Percentiles rank a stretch among this genome's conserved stretches.
Evolutionary conservation across 2,113 vertebrate genomes (phyloP).

Genomic region (Larimichthys polyactis): DNA sequence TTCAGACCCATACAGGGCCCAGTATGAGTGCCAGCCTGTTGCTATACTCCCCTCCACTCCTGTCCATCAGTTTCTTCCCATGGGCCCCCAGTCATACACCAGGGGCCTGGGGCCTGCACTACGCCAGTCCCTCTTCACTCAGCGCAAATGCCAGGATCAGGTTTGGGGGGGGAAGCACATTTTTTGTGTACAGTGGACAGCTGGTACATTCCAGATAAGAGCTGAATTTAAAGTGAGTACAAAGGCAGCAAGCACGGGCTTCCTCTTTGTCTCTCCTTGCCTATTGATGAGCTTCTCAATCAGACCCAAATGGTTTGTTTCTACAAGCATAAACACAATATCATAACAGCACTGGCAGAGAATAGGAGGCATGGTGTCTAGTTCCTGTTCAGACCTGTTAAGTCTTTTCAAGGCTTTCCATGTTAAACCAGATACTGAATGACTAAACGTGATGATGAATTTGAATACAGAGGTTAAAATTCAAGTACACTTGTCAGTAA

Average conservation of each 20-base stretch:
- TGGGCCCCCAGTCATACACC: slow-evolving; percentile 60
- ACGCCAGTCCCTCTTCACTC: slow-evolving; percentile 64
- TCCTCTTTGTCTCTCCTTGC: slow-evolving; percentile 70
- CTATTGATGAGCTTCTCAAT: slow-evolving; percentile 78
- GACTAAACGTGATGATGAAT: slow-evolving; percentile 50
- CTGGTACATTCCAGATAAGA: slow-evolving; percentile 87
- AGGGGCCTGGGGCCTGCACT: slow-evolving; percentile 63
- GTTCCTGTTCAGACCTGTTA: slow-evolving; percentile 65
- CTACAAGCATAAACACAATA: slow-evolving; percentile 74
- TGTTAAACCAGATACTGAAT: slow-evolving; percentile 69
- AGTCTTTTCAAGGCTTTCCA: slow-evolving; percentile 50
- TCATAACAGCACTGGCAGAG: slow-evolving; percentile 69
- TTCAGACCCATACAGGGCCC: slow-evolving; percentile 63
- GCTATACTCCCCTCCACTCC: slow-evolving; percentile 68
- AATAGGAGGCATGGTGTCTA: slow-evolving; percentile 52
- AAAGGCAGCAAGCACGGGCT: slow-evolving; percentile 71
- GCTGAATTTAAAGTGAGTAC: slow-evolving; percentile 83
- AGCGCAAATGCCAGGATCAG: slow-evolving; percentile 77
- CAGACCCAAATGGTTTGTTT: slow-evolving; percentile 75
- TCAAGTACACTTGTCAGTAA: slow-evolving; percentile 49
- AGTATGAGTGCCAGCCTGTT: slow-evolving; percentile 81
- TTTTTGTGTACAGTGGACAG: slow-evolving; percentile 83
- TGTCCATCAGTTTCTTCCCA: slow-evolving; percentile 78
- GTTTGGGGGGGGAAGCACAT: slow-evolving; percentile 80
- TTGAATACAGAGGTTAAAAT: slow-evolving; percentile 60